phyloP scores from a whole-genome alignment of 2,113 vertebrate genomes.

The Cottus gobio region DNA sequence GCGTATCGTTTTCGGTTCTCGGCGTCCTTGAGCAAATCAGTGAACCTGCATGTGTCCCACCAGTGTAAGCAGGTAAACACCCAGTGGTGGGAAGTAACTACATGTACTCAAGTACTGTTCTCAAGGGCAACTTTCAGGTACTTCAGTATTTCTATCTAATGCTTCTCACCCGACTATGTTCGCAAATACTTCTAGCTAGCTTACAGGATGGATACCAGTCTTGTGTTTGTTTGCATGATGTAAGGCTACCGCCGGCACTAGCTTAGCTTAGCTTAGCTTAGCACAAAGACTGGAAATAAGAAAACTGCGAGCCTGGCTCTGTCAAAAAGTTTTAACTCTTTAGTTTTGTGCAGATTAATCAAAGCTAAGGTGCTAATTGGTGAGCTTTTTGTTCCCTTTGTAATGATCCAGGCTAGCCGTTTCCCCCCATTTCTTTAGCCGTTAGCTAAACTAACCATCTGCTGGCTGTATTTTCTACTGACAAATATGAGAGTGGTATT shows the following conservation, averaged over 20 bases:
- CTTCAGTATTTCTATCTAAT: neutral
- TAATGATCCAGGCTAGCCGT: neutral
- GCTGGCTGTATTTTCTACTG: neutral
- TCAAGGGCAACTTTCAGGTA: neutral
- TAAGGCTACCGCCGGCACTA: neutral
- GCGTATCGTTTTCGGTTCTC: slow-evolving; percentile 15
- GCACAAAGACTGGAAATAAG: neutral
- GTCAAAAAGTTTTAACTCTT: neutral
- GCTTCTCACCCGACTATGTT: neutral
- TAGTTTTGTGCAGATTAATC: neutral
- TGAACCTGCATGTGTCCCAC: neutral
- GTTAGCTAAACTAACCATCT: neutral
- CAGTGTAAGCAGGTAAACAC: neutral
- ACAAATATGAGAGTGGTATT: neutral
- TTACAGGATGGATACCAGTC: neutral
- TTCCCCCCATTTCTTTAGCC: neutral
- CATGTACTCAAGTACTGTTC: neutral
- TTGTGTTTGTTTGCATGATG: neutral
- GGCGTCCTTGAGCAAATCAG: slow-evolving; percentile 13
- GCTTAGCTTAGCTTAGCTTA: slow-evolving; percentile 1
- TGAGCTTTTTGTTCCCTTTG: neutral
- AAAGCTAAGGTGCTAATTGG: neutral
- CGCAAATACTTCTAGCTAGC: neutral
- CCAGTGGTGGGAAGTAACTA: neutral
- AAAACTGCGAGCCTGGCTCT: neutral